Percentiles rank a stretch among this genome's conserved stretches.
Conservation (phyloP, 2,797 vertebrate species). For the Podargus strigoides region DNA sequence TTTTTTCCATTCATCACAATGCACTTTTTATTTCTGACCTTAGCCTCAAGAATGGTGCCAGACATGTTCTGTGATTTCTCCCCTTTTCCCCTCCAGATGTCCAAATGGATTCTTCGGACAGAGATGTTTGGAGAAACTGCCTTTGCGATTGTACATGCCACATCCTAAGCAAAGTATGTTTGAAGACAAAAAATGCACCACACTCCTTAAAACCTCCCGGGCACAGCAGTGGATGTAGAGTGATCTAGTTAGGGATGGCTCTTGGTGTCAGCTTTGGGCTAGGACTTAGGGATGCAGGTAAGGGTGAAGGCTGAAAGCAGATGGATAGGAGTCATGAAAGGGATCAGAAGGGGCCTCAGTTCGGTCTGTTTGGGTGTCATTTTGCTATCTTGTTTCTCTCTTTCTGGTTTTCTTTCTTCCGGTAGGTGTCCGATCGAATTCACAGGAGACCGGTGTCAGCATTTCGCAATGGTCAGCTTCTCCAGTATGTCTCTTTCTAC, state of each 20-base stretch:
- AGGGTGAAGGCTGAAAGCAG: conserved; percentile 71
- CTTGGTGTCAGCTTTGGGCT: conserved; percentile 74
- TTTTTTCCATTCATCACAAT: conserved; percentile 76
- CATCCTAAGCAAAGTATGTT: conserved; percentile 98
- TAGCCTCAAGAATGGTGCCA: conserved; percentile 77
- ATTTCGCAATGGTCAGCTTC: conserved; percentile 99
- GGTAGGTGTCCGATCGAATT: conserved; percentile 99
- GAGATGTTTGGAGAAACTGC: conserved; percentile 95
- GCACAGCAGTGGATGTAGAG: conserved; percentile 73
- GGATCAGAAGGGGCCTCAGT: conserved; percentile 71
- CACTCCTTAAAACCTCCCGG: conserved; percentile 75
- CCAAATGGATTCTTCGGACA: conserved; percentile 93
- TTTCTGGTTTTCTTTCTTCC: conserved; percentile 88
- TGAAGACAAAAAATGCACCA: conserved; percentile 83
- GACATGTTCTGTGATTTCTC: conserved; percentile 87
- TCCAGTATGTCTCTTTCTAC: conserved; percentile 99
- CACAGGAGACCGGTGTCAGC: conserved; percentile 99
- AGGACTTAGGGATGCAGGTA: conserved; percentile 79
- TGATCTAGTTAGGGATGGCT: conserved; percentile 76
- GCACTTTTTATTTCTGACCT: conserved; percentile 80
- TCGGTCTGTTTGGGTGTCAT: conserved; percentile 73
- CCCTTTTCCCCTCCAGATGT: conserved; percentile 96
- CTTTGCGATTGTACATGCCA: conserved; percentile 94
- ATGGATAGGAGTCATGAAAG: conserved; percentile 59
- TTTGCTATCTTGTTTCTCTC: conserved; percentile 88